Conservation (phyloP, 2,888 invertebrate species). For the Chymomyza caudatula region DNA sequence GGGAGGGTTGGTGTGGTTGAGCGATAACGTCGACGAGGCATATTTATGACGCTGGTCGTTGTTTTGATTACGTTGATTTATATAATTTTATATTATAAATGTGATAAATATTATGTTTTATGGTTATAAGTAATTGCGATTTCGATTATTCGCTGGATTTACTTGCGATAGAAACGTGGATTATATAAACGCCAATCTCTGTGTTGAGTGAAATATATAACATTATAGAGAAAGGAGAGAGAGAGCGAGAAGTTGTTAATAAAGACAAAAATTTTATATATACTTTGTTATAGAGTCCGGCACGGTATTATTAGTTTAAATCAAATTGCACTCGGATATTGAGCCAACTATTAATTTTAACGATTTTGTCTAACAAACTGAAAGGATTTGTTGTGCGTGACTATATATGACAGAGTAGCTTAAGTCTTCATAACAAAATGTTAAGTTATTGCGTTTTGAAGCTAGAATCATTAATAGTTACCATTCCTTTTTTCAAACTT, state of each 20-base stretch:
- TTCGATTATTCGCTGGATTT: conserved; percentile 36
- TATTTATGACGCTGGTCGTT: neutral
- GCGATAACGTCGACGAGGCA: neutral
- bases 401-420: no score
- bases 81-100: conserved; percentile 18
- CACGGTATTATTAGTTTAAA: neutral
- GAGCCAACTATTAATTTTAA: no score
- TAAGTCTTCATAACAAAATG: no score
- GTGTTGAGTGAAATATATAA: conserved; percentile 54
- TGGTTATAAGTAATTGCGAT: conserved; percentile 2
- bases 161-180: conserved; percentile 75
- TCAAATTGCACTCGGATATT: no score
- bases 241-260: conserved; percentile 57
- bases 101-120: conserved; percentile 6
- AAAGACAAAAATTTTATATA: conserved; percentile 18
- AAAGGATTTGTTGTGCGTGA: no score
- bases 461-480: no score
- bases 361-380: no score
- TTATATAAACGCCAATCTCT: conserved; percentile 77
- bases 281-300: conserved; percentile 3
- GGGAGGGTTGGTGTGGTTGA: neutral
- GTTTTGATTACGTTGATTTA: conserved; percentile 19
- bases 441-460: no score
- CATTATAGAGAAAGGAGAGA: conserved; percentile 48
- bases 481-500: no score